These are phyloP conservation scores for Bombus fervidus DNA, from an alignment of 1,140 invertebrate species.

Conservation along the genomic window DNA sequence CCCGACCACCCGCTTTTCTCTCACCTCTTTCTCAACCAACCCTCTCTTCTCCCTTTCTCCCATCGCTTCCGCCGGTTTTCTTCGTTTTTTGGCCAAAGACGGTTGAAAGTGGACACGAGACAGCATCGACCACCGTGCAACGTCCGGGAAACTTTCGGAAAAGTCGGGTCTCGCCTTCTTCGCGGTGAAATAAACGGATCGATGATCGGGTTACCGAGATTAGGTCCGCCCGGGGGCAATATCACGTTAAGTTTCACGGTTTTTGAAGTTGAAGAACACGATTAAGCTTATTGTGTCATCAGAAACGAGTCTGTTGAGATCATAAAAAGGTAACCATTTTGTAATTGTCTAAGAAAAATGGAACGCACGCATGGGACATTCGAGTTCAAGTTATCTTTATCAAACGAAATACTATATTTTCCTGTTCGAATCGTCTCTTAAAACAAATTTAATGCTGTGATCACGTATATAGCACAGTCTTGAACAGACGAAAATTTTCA, in stretches of 20 bases:
- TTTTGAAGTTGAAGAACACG: too few relatives aligned
- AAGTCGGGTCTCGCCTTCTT: background rate
- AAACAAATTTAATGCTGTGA: background rate
- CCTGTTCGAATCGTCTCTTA: background rate
- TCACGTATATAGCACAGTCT: background rate
- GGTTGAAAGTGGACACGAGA: conserved; percentile 1
- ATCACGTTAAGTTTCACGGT: background rate
- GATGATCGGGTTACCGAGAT: conserved; percentile 23
- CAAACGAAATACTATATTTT: too few relatives aligned
- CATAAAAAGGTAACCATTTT: too few relatives aligned
- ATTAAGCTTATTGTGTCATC: too few relatives aligned
- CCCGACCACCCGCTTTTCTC: background rate
- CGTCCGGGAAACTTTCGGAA: conserved; percentile 15
- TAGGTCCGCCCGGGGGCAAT: background rate
- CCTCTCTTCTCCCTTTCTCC: background rate
- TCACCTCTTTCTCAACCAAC: background rate
- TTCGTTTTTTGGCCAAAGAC: background rate
- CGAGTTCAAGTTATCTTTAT: too few relatives aligned
- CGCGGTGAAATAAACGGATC: background rate
- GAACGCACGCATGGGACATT: too few relatives aligned
- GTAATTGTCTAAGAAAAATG: too few relatives aligned
- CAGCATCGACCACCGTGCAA: background rate
- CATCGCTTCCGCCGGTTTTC: too few relatives aligned
- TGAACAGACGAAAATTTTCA: background rate
- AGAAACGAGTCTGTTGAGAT: too few relatives aligned